Conservation (phyloP, 2,113 vertebrate species). For the Tragelaphus imberbis region DNA sequence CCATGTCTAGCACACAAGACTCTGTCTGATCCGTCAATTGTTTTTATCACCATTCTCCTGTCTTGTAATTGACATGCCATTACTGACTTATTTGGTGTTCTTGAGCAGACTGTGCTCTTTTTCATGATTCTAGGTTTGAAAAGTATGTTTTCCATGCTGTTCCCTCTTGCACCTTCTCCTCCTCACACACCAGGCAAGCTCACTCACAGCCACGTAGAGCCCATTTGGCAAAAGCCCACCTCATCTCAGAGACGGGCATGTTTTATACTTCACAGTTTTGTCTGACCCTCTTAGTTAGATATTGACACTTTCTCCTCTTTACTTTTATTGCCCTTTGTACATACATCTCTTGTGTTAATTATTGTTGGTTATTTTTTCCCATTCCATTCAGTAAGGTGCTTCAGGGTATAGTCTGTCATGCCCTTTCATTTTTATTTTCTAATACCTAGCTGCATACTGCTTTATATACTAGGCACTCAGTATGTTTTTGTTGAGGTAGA, state of each 20-base stretch:
- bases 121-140: background rate
- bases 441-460: background rate
- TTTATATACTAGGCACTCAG: background rate
- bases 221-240: background rate
- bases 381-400: background rate
- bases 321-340: background rate
- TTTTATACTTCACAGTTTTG: background rate
- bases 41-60: background rate
- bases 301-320: background rate
- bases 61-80: background rate
- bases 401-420: background rate
- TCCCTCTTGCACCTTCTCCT: background rate
- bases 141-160: background rate
- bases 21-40: background rate
- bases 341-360: background rate
- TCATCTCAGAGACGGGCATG: background rate
- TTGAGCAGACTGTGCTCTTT: background rate
- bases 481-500: background rate
- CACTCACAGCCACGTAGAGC: background rate
- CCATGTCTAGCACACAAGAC: background rate
- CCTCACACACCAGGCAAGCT: background rate
- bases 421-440: constrained; percentile 1
- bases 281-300: background rate
- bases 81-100: background rate
- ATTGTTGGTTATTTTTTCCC: background rate